Evolutionary conservation across 2,888 invertebrate species (phyloP).

Genomic region (Ormia ochracea): DNA sequence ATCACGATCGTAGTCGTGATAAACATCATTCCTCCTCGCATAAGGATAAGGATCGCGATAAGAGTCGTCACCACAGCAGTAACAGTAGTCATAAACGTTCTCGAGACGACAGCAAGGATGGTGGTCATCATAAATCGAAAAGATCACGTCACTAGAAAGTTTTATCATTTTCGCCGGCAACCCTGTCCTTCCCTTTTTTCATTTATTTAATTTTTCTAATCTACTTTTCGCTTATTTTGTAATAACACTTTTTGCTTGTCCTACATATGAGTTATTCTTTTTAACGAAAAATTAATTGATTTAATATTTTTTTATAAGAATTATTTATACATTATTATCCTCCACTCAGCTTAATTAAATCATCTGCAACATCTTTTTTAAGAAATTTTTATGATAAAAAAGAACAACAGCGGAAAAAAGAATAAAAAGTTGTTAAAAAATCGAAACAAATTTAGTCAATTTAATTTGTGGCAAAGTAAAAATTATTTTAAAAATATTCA

Average conservation of each 20-base stretch:
- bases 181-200: background rate
- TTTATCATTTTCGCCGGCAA: background rate
- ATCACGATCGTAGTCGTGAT: conserved; percentile 73
- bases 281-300: background rate
- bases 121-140: conserved; percentile 82
- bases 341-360: background rate
- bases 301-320: background rate
- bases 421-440: background rate
- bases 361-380: background rate
- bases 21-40: conserved; percentile 74
- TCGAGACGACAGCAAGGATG: conserved; percentile 85
- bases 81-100: conserved; percentile 81
- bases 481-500: no score
- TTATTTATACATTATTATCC: background rate
- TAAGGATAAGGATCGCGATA: conserved; percentile 77
- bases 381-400: background rate
- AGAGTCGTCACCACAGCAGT: conserved; percentile 73
- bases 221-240: no score
- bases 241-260: no score
- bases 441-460: background rate
- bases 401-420: background rate
- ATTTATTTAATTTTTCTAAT: background rate
- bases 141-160: conserved; percentile 79
- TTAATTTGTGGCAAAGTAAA: no score
- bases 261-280: no score